Base-by-base conservation (phyloP, 2,888 invertebrate genomes). In the Gerris lacustris region DNA sequence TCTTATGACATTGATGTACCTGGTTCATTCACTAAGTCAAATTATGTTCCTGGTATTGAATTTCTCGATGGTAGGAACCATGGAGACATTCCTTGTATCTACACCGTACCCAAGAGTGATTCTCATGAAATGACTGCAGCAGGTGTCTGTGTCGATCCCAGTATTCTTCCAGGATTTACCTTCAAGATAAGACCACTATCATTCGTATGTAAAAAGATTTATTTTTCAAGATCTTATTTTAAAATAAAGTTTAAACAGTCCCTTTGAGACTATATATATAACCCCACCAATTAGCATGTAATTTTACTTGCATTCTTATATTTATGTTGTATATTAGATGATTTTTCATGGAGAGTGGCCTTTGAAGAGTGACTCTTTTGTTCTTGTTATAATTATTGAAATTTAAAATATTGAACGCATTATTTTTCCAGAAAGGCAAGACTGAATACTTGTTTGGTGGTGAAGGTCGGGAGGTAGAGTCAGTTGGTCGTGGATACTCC, bases 401-500 rank as follows among this genome's bases (percentile, higher is more conserved):
- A 31, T 31, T 31, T 31, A 31, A 31, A 31, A 31, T 31, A 31
- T 31, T 31, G 31, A 2, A 31, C 31, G 31, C 31, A 31, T 31
- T 31, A 31, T 31, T 31, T 31, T 31, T 31, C 31, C 31, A 55
- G 55, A 55, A 55, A 15, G 67, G 67, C 63, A 73, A 66, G 62
- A 72, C 71, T 6, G 72, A 71, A 64, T 75, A 73, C 79, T 82
- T 89, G 75, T 90, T 89, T 78, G 83, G 84, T 74, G 87, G 86
- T n/a, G 84, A 84, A 78, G 88, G 88, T 62, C 81, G 88, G 69
- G 85, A 84, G 6, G 83, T 91, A 71, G 84, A 84, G 75, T 86
- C 85, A 45, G 87, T 90, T 76, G 90, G 90, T 0, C 84, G 88
- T 77, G 90, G 91, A 7, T 90, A 88, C 78, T 87, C 89, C 6